Evolutionary conservation across 2,797 vertebrate genomes (phyloP).

Genomic region (Acrossocheilus wenchowensis): DNA sequence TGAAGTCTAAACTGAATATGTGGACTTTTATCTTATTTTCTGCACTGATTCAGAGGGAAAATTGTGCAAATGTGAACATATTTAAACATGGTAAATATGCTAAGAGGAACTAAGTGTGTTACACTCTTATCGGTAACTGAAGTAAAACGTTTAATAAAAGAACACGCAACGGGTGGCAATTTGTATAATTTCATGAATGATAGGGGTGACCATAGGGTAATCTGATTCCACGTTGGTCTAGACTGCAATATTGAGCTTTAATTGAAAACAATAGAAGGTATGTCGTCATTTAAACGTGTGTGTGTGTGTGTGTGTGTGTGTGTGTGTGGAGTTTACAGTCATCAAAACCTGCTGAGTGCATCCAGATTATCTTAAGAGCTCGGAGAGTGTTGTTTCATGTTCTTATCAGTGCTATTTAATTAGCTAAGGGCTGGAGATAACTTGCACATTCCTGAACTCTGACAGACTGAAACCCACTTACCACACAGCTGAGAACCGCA

Average conservation of each 20-base stretch:
- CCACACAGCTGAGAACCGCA: slow-evolving; percentile 14
- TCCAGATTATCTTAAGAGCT: slow-evolving; percentile 56
- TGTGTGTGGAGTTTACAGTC: background rate
- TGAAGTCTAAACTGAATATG: background rate
- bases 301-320: background rate
- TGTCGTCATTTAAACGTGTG: background rate
- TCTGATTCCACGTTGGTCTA: background rate
- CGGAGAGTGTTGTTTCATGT: slow-evolving; percentile 55
- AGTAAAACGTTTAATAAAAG: background rate
- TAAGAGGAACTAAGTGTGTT: background rate
- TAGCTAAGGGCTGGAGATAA: slow-evolving; percentile 56
- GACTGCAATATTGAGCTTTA: background rate
- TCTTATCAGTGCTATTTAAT: slow-evolving; percentile 62
- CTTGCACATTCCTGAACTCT: slow-evolving; percentile 58
- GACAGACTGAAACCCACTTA: slow-evolving; percentile 53
- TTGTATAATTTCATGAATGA: background rate
- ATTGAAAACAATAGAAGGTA: background rate
- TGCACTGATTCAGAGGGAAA: background rate
- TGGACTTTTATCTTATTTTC: background rate
- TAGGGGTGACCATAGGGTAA: background rate
- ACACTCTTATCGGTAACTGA: background rate
- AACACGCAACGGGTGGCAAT: background rate
- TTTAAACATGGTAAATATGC: background rate
- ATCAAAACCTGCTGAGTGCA: slow-evolving; percentile 48
- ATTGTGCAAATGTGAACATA: background rate